phyloP scores from a whole-genome alignment of 2,113 vertebrate genomes.

The Electrona antarctica region DNA sequence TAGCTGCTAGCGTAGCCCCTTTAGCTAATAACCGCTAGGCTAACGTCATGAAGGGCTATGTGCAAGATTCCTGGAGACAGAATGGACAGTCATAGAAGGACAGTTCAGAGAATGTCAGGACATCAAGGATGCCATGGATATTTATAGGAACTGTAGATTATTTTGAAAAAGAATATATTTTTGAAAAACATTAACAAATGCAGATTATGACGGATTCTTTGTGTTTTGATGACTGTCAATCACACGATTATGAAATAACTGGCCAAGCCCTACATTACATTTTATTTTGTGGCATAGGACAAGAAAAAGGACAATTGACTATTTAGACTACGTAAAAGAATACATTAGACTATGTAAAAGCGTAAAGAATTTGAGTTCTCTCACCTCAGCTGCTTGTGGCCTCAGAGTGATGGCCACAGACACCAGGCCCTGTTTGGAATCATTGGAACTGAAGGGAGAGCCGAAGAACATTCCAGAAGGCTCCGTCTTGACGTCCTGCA shows the following conservation, averaged over 20 bases:
- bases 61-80: too few relatives aligned
- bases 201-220: too few relatives aligned
- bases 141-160: neutral
- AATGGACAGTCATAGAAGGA: too few relatives aligned
- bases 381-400: constrained; percentile 93
- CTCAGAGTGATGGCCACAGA: constrained; percentile 96
- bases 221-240: too few relatives aligned
- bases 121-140: too few relatives aligned
- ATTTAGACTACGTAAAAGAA: too few relatives aligned
- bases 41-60: too few relatives aligned
- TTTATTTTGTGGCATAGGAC: neutral
- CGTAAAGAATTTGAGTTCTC: constrained; percentile 13
- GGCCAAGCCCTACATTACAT: neutral
- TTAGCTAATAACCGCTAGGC: too few relatives aligned
- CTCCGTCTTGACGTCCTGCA: constrained; percentile 90
- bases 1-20: too few relatives aligned
- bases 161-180: neutral
- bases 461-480: constrained; percentile 70
- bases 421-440: constrained; percentile 90
- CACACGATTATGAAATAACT: neutral
- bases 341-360: too few relatives aligned
- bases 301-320: neutral
- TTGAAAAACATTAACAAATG: too few relatives aligned
- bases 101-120: too few relatives aligned
- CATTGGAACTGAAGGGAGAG: constrained; percentile 84